A percentile compares a stretch with the other conserved stretches of the same genome.
Conservation (phyloP, 2,113 vertebrate genomes). For the Caracal caracal region DNA sequence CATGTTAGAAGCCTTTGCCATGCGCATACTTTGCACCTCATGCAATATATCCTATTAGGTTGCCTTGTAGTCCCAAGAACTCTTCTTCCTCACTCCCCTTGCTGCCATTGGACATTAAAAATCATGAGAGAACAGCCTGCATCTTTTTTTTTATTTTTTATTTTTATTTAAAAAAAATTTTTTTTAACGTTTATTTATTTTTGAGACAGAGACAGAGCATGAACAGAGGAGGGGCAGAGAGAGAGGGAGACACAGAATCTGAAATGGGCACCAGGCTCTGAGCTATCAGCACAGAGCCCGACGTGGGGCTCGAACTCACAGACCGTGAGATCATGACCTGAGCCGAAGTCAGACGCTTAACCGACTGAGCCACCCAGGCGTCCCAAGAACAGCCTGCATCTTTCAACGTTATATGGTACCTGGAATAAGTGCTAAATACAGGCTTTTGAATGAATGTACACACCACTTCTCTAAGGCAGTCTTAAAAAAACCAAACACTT, state of each 20-base stretch:
- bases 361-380: no score
- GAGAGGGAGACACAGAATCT: no score
- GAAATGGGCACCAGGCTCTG: no score
- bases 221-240: no score
- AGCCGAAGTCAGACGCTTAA: no score
- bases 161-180: no score
- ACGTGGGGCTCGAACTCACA: no score
- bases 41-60: background rate
- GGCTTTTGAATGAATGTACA: background rate
- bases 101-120: background rate
- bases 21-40: background rate
- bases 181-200: no score
- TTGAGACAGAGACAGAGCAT: no score
- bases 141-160: background rate
- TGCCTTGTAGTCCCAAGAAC: background rate
- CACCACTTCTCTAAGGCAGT: background rate
- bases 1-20: background rate
- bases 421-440: background rate
- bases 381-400: background rate
- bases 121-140: background rate
- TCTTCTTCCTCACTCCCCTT: accelerated
- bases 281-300: no score
- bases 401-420: background rate
- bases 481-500: background rate
- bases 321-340: no score